Percentiles rank a stretch among this genome's conserved stretches.
These are phyloP conservation scores for Mus caroli DNA, from an alignment of 2,797 vertebrate genomes.

Conservation along the genomic window DNA sequence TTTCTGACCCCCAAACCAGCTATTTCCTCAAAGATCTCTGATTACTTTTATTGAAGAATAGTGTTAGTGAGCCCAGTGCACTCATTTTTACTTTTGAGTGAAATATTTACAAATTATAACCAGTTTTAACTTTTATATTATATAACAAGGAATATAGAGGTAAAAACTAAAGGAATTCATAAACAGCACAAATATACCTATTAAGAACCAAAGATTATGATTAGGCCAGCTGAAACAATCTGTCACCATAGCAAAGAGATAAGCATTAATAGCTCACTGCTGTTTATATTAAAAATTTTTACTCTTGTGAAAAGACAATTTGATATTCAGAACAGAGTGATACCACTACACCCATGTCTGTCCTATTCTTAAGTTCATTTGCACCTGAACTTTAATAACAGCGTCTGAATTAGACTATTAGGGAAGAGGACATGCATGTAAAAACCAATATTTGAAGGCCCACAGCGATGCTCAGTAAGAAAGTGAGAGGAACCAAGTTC, in stretches of 20 bases:
- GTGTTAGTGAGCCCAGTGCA: not conserved
- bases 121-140: constrained; percentile 13
- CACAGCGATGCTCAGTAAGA: not conserved
- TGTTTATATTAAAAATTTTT: not conserved
- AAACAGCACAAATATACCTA: not conserved
- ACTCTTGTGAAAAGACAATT: not conserved
- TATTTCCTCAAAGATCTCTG: not conserved
- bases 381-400: not conserved
- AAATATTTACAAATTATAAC: not conserved
- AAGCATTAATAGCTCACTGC: not conserved
- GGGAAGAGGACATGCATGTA: not conserved
- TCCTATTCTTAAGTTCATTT: constrained; percentile 10
- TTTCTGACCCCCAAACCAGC: not conserved
- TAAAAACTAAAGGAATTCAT: not conserved
- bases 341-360: not conserved
- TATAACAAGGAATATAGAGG: not conserved
- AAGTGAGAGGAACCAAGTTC: not conserved
- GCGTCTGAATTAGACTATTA: constrained; percentile 1
- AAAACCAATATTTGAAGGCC: not conserved
- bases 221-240: not conserved
- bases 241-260: not conserved
- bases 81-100: constrained; percentile 17
- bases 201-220: not conserved
- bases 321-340: not conserved
- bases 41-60: not conserved